Evolutionary conservation across 2,113 vertebrate genomes (phyloP), one percentile per base, ranked within the genome.

Genomic region (Indicator indicator): DNA sequence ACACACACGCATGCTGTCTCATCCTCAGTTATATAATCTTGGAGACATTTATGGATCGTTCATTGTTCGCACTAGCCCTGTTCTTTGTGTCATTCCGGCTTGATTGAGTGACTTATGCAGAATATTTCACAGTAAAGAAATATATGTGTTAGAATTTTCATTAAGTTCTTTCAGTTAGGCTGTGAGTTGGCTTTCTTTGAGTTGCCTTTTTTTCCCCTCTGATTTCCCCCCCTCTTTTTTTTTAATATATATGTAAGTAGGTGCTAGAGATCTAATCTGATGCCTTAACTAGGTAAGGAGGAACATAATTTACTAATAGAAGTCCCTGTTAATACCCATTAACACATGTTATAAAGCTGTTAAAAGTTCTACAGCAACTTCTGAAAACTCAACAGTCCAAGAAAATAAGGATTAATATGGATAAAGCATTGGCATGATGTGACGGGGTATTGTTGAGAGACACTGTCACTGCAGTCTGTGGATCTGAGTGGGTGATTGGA

Each of bases 21-120:
- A 63, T 92, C 38, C 54, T 75, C 56, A 19, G 60, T 96, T 96
- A 93, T 19, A 13, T 96, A 96, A 96, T 83, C 88, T 55, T 23
- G 7, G 70, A 90, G 90, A 70, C 68, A 11, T 89, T 94, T 94
- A 67, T 85, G 93, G 93, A 95, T 95, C 83, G 20, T 95, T 91
- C 91, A 94, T 80, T 94, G 79, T 95, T 95, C 33, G 0, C 15
- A 12, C 68, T 59, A 83, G 69, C 81, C 55, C 85, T 65, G 71
- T 95, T 95, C 91, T 95, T 94, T 28, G 0, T 89, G 87, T 92
- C 72, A 62, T 70, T 81, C 44, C 36, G 91, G 56, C 68, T 68
- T 86, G 78, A 90, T 77, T 94, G 83, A 86, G 56, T 59, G 67
- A 38, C 54, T 86, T 76, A 36, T 1, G 18, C 27, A 71, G 91